Evolutionary conservation across 2,888 invertebrate species (phyloP).

Genomic region (Pollenia griseotomentosa): DNA sequence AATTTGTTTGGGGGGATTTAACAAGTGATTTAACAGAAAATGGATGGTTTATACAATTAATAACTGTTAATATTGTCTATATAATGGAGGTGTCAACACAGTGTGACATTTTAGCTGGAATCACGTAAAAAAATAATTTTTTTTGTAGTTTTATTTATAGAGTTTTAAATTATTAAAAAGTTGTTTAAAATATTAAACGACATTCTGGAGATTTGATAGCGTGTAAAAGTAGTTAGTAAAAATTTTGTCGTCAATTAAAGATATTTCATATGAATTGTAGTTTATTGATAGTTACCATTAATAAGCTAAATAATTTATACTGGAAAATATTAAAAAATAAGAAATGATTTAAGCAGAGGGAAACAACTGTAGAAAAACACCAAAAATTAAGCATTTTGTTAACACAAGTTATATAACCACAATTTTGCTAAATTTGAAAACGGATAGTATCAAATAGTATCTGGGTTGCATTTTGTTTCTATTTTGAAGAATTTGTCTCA

Average conservation of each 20-base stretch:
- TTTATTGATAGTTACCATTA: too few species aligned
- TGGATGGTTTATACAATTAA: constrained; percentile 63
- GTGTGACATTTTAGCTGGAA: constrained; percentile 23
- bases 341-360: too few species aligned
- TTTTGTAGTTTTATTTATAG: neutral
- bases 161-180: neutral
- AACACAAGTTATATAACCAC: too few species aligned
- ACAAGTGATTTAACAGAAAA: constrained; percentile 49
- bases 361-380: too few species aligned
- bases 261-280: too few species aligned
- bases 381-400: too few species aligned
- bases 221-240: neutral
- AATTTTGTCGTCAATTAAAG: neutral
- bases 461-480: too few species aligned
- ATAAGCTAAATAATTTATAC: too few species aligned
- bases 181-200: constrained; percentile 21
- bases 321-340: too few species aligned
- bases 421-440: too few species aligned
- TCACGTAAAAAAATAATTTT: neutral
- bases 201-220: neutral
- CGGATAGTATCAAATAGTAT: too few species aligned
- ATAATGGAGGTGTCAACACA: constrained; percentile 47
- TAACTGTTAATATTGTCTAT: constrained; percentile 28
- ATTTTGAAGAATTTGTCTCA: too few species aligned
- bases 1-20: constrained; percentile 35